These are phyloP conservation scores for Hydrozoanthus gracilis DNA, from an alignment of 92 coral and sea anemone genomes.

Conservation along the genomic window DNA sequence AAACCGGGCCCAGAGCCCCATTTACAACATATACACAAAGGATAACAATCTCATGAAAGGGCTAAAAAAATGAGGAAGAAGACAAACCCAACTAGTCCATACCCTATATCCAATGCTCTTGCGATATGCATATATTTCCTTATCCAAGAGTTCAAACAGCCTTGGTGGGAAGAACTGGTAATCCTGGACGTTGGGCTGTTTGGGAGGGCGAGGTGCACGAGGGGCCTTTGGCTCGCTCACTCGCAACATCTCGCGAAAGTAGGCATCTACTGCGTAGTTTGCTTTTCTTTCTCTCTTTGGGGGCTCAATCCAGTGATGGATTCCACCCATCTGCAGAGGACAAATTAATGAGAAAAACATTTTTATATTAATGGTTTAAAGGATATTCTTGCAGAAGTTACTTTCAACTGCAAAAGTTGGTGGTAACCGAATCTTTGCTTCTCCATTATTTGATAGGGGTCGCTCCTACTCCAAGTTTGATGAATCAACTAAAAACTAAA, in stretches of 20 bases:
- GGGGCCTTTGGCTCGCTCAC: slow-evolving; percentile 99
- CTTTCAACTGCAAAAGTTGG: too few relatives aligned
- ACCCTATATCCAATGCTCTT: slow-evolving; percentile 99
- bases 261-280: slow-evolving; percentile 97
- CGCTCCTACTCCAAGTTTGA: too few relatives aligned
- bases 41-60: too few relatives aligned
- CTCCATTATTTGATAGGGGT: too few relatives aligned
- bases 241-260: slow-evolving; percentile 94
- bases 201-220: slow-evolving; percentile 98
- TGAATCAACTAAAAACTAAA: too few relatives aligned
- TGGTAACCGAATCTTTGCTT: too few relatives aligned
- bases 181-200: slow-evolving; percentile 98
- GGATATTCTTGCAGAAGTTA: not conserved
- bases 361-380: too few relatives aligned
- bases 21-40: too few relatives aligned
- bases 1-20: too few relatives aligned
- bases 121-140: slow-evolving; percentile 96
- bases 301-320: slow-evolving; percentile 99
- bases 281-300: slow-evolving; percentile 99
- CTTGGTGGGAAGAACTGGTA: slow-evolving; percentile 99
- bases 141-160: slow-evolving; percentile 96
- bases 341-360: not conserved
- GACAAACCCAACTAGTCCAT: not conserved
- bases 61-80: not conserved
- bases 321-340: slow-evolving; percentile 73